Percentiles rank a stretch among this genome's conserved stretches.
Conservation (phyloP, 2,113 vertebrate species). For the Polypterus senegalus region DNA sequence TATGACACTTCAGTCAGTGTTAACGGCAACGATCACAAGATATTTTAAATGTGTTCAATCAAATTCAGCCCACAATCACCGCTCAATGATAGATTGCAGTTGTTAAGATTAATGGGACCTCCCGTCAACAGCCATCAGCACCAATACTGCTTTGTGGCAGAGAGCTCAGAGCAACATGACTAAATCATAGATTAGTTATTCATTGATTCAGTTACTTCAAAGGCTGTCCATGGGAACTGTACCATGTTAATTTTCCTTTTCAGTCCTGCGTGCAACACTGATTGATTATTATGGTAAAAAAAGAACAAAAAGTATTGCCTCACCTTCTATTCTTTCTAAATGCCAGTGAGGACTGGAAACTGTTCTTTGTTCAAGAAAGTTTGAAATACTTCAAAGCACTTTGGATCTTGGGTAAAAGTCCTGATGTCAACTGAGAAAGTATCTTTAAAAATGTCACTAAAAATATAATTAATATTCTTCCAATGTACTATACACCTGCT, state of each 20-base stretch:
- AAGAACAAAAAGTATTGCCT: no score
- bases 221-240: neutral
- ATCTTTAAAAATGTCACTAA: no score
- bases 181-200: constrained; percentile 13
- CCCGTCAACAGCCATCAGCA: neutral
- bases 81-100: constrained; percentile 16
- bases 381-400: no score
- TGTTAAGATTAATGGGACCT: constrained; percentile 20
- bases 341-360: no score
- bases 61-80: constrained; percentile 15
- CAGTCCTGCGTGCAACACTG: neutral
- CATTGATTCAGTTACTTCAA: constrained; percentile 15
- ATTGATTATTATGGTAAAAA: neutral
- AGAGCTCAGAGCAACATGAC: constrained; percentile 7
- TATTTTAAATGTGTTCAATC: constrained; percentile 23
- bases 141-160: constrained; percentile 10
- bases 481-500: no score
- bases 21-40: constrained; percentile 17
- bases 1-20: constrained; percentile 8
- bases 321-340: no score
- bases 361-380: no score
- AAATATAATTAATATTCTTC: no score
- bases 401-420: no score
- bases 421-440: no score
- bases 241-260: constrained; percentile 1